Evolutionary conservation across 2,113 vertebrate genomes (phyloP).

Genomic region (Picathartes gymnocephalus): DNA sequence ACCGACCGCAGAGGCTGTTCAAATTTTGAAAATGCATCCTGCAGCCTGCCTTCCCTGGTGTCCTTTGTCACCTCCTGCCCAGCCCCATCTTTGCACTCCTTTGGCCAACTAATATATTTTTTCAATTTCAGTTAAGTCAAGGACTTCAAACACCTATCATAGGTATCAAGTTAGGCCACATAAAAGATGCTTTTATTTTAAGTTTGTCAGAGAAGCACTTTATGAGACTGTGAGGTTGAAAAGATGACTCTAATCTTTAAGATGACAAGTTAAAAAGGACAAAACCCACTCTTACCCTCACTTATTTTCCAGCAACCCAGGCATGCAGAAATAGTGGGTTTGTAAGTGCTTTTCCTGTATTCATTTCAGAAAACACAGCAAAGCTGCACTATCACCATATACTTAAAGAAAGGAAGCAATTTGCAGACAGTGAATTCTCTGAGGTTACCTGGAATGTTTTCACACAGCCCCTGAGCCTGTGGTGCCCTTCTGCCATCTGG

Average conservation of each 20-base stretch:
- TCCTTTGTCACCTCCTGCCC: neutral
- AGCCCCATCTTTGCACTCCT: neutral
- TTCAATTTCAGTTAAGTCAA: neutral
- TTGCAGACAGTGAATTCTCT: neutral
- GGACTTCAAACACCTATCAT: neutral
- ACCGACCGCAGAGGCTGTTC: neutral
- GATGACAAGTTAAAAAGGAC: constrained; percentile 5
- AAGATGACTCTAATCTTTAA: neutral
- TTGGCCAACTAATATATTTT: neutral
- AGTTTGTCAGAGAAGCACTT: neutral
- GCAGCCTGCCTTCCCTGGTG: neutral
- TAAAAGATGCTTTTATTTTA: neutral
- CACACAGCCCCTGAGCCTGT: neutral
- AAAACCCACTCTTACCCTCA: neutral
- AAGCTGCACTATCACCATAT: neutral
- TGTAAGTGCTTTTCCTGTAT: neutral
- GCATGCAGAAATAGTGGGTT: neutral
- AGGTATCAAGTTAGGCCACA: neutral
- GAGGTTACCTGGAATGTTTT: neutral
- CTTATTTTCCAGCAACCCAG: neutral
- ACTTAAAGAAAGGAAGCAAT: neutral
- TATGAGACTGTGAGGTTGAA: neutral
- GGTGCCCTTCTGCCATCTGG: neutral
- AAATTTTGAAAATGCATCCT: neutral
- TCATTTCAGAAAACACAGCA: neutral